Evolutionary conservation across 2,888 invertebrate species (phyloP), one percentile per base, ranked within the genome.

Genomic region (Tuta absoluta): DNA sequence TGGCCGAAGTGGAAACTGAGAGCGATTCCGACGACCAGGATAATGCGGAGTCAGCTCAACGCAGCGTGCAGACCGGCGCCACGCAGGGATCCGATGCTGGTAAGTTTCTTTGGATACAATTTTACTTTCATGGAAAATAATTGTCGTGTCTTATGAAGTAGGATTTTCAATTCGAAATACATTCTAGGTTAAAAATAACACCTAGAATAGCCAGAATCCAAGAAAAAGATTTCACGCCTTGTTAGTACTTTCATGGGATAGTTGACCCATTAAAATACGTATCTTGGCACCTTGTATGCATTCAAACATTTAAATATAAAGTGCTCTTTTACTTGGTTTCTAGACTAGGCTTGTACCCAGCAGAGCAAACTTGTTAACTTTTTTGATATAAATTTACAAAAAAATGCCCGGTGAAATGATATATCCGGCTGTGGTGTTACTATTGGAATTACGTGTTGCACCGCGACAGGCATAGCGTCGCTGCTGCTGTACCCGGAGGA

Each of bases 11-110:
- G 1, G 98, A 98, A 87, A 98, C 97, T 0, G 98, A 98, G 83
- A 97, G 97, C 8, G 98, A 98, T 80, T 98, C 98, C 0, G 98
- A 98, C 80, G 98, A 98, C 76, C 96, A 97, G 80, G 98, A 98
- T 89, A 95, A 95, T 65, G 95, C 96, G 0, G 93, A 93, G 69
- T 96, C 96, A 2, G 96, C 97, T 1, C 98, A 98, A 85, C 93
- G 98, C 65, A 97, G 97, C 75, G 97, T 97, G 41, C 98, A 98
- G 84, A 97, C 98, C 14, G 98, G 98, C 37, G 97, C 98, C 5
- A 97, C 98, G 0, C 97, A 97, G 67, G 98, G 98, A 12, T 98
- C 98, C 12, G 98, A 98, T 84, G 96, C 97, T 80, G 97, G 97
- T 96, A 88, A 81, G 82, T 72, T 17, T 45, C 24, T 5, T 24